These are phyloP conservation scores for Cinclus mexicanus DNA, from an alignment of 2,113 vertebrate species.

Conservation along the genomic window DNA sequence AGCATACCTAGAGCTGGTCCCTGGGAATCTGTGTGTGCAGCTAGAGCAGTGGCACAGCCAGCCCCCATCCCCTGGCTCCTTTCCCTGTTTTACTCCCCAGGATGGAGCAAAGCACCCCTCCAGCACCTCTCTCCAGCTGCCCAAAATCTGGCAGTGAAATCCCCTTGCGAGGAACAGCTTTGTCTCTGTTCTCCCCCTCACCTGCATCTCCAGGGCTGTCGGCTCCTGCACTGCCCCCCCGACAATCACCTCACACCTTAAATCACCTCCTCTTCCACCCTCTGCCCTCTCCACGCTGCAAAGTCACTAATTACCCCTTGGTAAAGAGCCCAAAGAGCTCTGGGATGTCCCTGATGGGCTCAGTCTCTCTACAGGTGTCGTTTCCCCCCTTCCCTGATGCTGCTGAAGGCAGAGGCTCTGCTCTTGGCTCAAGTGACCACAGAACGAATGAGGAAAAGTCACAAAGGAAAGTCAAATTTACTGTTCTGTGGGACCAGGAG, in stretches of 20 bases:
- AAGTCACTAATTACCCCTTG: not conserved
- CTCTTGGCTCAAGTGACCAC: not conserved
- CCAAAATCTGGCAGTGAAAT: not conserved
- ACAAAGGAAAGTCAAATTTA: not conserved
- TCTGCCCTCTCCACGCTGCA: fast-evolving
- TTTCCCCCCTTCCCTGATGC: not conserved
- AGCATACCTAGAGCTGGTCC: fast-evolving
- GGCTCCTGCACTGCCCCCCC: fast-evolving
- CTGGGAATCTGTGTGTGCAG: not conserved
- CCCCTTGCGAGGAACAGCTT: not conserved
- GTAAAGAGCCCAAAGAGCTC: fast-evolving
- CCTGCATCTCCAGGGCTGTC: not conserved
- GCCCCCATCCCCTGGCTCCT: not conserved
- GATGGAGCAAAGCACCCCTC: not conserved
- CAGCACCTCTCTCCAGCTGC: not conserved
- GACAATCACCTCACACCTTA: fast-evolving
- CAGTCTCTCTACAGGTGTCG: fast-evolving
- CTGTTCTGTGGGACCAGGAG: not conserved
- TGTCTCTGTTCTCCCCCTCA: not conserved
- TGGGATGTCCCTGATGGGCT: not conserved
- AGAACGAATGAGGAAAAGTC: not conserved
- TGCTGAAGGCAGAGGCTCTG: not conserved
- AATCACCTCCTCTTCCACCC: not conserved
- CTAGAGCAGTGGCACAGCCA: not conserved
- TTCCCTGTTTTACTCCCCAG: not conserved